These are phyloP conservation scores for Drosophila trapezifrons DNA, from an alignment of 1,140 invertebrate genomes.

Conservation along the genomic window DNA sequence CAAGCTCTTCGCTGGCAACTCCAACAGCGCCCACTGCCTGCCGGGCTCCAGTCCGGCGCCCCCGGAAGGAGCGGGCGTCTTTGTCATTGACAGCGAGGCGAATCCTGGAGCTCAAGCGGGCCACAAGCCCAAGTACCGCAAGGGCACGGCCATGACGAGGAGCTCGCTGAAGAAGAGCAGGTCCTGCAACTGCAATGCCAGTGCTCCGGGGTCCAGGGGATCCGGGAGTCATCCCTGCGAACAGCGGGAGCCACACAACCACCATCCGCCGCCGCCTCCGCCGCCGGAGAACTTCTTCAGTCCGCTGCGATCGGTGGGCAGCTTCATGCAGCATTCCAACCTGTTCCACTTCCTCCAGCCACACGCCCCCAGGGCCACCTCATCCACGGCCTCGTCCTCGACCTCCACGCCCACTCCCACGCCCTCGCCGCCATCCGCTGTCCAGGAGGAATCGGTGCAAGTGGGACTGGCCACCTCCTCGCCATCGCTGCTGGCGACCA, in stretches of 20 bases:
- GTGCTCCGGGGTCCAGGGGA: slow-evolving; percentile 28
- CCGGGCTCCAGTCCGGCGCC: slow-evolving; percentile 16
- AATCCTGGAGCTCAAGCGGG: slow-evolving; percentile 49
- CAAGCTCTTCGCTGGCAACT: slow-evolving; percentile 55
- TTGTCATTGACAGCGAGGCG: slow-evolving; percentile 71
- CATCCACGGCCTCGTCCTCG: slow-evolving; percentile 26
- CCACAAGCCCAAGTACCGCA: slow-evolving; percentile 77
- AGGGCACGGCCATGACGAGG: slow-evolving; percentile 55
- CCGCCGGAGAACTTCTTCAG: slow-evolving; percentile 67
- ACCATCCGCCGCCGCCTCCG: slow-evolving; percentile 1
- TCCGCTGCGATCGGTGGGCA: slow-evolving; percentile 71
- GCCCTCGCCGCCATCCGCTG: slow-evolving; percentile 24
- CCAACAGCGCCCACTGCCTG: slow-evolving; percentile 56
- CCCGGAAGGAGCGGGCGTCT: slow-evolving; percentile 40
- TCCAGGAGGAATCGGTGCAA: slow-evolving; percentile 11
- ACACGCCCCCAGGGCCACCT: slow-evolving; percentile 26
- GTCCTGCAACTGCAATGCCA: slow-evolving; percentile 65
- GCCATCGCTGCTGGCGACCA: slow-evolving; percentile 60
- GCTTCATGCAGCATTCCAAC: slow-evolving; percentile 82
- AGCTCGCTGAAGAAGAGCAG: slow-evolving; percentile 65
- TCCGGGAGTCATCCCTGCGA: slow-evolving; percentile 21
- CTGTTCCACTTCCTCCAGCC: slow-evolving; percentile 80
- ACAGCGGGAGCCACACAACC: slow-evolving; percentile 19
- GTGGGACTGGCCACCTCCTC: slow-evolving; percentile 36
- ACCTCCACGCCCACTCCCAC: slow-evolving; percentile 17